Percentiles rank a stretch among this genome's conserved stretches.
Conservation (phyloP, 2,797 vertebrate genomes). For the Centropyge bicolor region DNA sequence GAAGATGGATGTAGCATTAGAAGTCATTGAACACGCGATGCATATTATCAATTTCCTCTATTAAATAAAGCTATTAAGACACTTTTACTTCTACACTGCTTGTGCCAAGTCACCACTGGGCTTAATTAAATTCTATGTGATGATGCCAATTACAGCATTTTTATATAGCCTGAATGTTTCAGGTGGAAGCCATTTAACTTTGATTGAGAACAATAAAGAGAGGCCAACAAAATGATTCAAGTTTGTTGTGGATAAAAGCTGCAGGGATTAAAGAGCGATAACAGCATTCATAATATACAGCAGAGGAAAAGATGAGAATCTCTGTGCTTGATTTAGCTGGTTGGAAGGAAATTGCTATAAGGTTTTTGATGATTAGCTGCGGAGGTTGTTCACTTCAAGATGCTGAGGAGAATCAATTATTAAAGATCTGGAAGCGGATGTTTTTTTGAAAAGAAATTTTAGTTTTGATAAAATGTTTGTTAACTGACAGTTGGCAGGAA, state of each 20-base stretch:
- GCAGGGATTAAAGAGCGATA: background rate
- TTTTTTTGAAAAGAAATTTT: no score
- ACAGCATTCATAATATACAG: background rate
- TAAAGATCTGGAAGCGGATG: no score
- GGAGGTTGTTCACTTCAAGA: background rate
- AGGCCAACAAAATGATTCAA: background rate
- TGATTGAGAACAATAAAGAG: background rate
- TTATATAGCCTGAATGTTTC: background rate
- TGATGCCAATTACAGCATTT: conserved; percentile 9
- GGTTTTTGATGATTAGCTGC: no score
- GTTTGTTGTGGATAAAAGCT: background rate
- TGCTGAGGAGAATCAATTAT: background rate
- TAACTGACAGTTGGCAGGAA: background rate
- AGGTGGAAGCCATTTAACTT: conserved; percentile 1
- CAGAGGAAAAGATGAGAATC: background rate
- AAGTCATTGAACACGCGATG: conserved; percentile 31
- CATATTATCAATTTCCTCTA: conserved; percentile 16
- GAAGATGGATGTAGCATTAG: conserved; percentile 12
- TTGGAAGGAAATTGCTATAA: no score
- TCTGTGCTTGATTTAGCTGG: background rate
- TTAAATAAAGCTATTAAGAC: conserved; percentile 30
- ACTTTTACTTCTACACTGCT: background rate
- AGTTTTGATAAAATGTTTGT: background rate
- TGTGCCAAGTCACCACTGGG: conserved; percentile 4
- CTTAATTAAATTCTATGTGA: conserved; percentile 5